Conservation (phyloP, 2,113 vertebrate genomes). For the Brevimyrus niger region DNA sequence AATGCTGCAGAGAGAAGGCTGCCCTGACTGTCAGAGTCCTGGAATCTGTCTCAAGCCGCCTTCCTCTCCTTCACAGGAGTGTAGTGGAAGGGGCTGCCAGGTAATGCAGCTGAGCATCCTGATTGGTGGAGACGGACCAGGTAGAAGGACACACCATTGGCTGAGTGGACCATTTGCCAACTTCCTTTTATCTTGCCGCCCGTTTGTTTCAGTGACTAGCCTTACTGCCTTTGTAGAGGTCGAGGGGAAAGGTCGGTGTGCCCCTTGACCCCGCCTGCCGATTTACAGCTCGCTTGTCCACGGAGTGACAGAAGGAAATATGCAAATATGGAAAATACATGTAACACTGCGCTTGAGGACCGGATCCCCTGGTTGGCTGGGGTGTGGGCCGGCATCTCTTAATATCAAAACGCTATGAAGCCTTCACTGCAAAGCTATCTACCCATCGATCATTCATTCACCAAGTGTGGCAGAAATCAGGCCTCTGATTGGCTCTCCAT, state of each 20-base stretch:
- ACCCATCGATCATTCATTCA: constrained; percentile 36
- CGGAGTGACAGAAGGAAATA: background rate
- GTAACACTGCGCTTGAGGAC: background rate
- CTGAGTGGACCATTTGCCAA: background rate
- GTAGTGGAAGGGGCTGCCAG: background rate
- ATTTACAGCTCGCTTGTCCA: background rate
- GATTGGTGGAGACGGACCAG: background rate
- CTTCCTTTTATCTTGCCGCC: background rate
- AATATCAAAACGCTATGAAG: constrained; percentile 26
- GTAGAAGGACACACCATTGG: background rate
- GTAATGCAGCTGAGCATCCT: background rate
- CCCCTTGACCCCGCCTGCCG: background rate
- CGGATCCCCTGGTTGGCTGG: constrained; percentile 16
- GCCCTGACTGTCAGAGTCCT: background rate
- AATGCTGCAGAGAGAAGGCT: background rate
- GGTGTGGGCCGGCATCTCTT: constrained; percentile 18
- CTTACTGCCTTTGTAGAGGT: background rate
- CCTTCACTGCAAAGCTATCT: constrained; percentile 15
- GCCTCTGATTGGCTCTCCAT: background rate
- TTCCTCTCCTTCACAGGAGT: background rate
- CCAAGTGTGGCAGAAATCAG: constrained; percentile 18
- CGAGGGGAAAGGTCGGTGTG: background rate
- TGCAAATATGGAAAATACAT: background rate
- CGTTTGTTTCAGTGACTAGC: background rate
- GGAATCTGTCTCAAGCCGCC: background rate